Conservation (phyloP, 2,797 vertebrate genomes). For the Premnoplex brunnescens region DNA sequence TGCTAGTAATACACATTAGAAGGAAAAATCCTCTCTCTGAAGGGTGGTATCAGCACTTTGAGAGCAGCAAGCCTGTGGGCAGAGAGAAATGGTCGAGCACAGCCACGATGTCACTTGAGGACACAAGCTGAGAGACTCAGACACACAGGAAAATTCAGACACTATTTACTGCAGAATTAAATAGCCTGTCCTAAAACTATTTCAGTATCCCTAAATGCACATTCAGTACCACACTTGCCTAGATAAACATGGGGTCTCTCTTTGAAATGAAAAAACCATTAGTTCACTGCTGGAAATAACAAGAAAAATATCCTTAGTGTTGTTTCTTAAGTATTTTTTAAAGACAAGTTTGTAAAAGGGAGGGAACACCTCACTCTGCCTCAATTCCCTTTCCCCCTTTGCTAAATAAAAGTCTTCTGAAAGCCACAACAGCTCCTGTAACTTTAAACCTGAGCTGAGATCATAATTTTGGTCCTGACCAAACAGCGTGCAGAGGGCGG, state of each 20-base stretch:
- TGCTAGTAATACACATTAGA: accelerated
- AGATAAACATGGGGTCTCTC: background rate
- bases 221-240: background rate
- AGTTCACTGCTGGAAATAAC: background rate
- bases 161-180: conserved; percentile 53
- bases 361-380: background rate
- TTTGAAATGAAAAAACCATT: background rate
- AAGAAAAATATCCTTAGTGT: background rate
- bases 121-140: background rate
- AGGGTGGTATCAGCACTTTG: background rate
- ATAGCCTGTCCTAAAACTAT: background rate
- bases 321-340: background rate
- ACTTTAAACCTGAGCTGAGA: conserved; percentile 79
- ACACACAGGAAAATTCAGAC: background rate
- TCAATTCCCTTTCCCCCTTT: background rate
- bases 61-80: background rate
- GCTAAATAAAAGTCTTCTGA: conserved; percentile 57
- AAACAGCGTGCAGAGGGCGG: conserved; percentile 75
- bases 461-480: conserved; percentile 67
- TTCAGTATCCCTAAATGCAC: conserved; percentile 6
- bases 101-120: conserved; percentile 4
- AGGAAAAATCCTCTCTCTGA: background rate
- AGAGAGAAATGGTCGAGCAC: background rate
- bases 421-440: conserved; percentile 67
- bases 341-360: background rate